phyloP scores from a whole-genome alignment of 2,113 vertebrate genomes.

The Tenebrosternarchus preto region DNA sequence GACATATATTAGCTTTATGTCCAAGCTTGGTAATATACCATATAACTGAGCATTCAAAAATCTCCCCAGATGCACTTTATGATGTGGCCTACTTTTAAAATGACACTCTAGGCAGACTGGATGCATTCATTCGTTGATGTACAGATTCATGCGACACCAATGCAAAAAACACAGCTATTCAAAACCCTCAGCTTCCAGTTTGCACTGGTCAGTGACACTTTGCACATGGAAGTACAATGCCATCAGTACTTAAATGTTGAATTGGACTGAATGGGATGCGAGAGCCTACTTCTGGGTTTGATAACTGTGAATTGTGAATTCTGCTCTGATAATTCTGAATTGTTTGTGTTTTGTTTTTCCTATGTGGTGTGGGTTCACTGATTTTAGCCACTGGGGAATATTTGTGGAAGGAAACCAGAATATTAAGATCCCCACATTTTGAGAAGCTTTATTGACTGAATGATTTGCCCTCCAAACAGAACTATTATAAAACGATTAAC shows the following conservation, averaged over 20 bases:
- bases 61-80: not conserved
- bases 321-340: not conserved
- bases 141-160: not conserved
- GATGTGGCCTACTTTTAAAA: not conserved
- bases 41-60: not conserved
- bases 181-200: constrained; percentile 7
- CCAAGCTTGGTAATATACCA: not conserved
- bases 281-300: not conserved
- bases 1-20: not conserved
- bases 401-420: not conserved
- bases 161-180: not conserved
- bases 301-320: not conserved
- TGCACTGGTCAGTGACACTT: not conserved
- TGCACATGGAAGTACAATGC: not conserved
- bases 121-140: not conserved
- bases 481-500: too few relatives aligned
- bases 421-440: not conserved
- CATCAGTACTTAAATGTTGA: not conserved
- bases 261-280: not conserved
- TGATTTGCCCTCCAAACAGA: too few relatives aligned
- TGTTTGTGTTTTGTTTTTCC: not conserved
- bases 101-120: not conserved
- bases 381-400: not conserved
- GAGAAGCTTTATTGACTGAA: not conserved
- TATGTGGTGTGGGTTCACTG: not conserved